Conservation (phyloP, 2,797 vertebrate genomes). For the Champsocephalus esox region DNA sequence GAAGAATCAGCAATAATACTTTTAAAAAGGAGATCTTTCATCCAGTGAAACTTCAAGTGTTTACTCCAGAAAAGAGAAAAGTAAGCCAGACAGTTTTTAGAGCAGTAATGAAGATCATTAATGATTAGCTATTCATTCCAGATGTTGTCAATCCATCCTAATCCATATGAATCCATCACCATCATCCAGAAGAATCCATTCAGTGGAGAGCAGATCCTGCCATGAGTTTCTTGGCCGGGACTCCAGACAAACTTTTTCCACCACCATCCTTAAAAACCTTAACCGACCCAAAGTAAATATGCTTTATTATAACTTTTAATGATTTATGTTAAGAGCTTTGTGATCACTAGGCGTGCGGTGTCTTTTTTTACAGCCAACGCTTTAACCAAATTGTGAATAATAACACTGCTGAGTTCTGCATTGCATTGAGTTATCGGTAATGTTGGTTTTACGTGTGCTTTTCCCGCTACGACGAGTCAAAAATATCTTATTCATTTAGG, state of each 20-base stretch:
- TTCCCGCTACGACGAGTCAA: neutral
- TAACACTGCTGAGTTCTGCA: neutral
- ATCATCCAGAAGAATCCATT: too few relatives aligned
- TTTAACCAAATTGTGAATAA: neutral
- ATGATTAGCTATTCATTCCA: conserved; percentile 36
- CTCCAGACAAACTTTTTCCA: too few relatives aligned
- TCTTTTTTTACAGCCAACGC: neutral
- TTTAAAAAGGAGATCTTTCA: conserved; percentile 41
- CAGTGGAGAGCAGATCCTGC: too few relatives aligned
- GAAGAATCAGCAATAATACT: conserved; percentile 41
- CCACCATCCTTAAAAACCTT: too few relatives aligned
- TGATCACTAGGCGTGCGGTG: too few relatives aligned
- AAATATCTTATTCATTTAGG: conserved; percentile 9
- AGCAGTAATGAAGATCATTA: conserved; percentile 50
- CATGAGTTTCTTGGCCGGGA: too few relatives aligned
- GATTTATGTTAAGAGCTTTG: too few relatives aligned
- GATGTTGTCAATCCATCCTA: conserved; percentile 18
- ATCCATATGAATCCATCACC: too few relatives aligned
- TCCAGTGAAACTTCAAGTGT: conserved; percentile 40
- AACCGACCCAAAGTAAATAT: too few relatives aligned
- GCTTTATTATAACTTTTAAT: too few relatives aligned
- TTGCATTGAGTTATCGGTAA: too few relatives aligned
- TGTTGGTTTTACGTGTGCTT: neutral
- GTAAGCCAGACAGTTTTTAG: conserved; percentile 29
- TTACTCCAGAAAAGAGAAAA: conserved; percentile 45